Base-by-base conservation (phyloP, 2,888 invertebrate genomes). In the Diadegma fenestrale region DNA sequence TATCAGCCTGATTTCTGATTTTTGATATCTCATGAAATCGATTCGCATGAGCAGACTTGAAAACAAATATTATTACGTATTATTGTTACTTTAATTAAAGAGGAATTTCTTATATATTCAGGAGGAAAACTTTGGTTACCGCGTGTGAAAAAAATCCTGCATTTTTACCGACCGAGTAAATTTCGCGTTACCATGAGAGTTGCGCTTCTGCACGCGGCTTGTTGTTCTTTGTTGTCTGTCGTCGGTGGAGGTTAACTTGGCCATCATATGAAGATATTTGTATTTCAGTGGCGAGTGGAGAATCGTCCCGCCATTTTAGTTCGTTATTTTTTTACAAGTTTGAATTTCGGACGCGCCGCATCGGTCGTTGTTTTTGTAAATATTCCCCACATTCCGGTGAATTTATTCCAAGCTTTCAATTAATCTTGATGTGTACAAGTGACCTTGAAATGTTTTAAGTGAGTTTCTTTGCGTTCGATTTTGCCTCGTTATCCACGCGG, bases 281-380 rank as follows among this genome's bases (percentile, higher is more conserved):
- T 58, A 58, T 58, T 58, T 58, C 58, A 58, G 58, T 58, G 58
- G 26, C 58, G 26, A 58, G 10, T 14, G 58, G 26, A 26, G 26
- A 1, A 58, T 58, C 58, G 26, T 58, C 58, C 58, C 58, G 58
- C 58, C 58, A 58, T 58, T 58, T 58, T 26, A 14, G 58, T 58
- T 58, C 58, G 58, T 58, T 58, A 58, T 58, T 58, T 58, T 58
- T 58, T 58, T 58, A 58, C 58, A 58, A 58, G 58, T 58, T 58
- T 58, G 58, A 58, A 58, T 58, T 58, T 58, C 14, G 5, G 26
- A 58, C 58, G 58, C 58, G 58, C 14, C 5, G 58, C 14, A 58
- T 26, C 1, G 26, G 26, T 26, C 58, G 26, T 26, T 26, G 26
- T 3, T 58, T 26, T 58, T 58, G 14, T 58, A 58, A 58, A 58